Base-by-base conservation (phyloP, 2,113 vertebrate species). In the Leptosomus discolor region DNA sequence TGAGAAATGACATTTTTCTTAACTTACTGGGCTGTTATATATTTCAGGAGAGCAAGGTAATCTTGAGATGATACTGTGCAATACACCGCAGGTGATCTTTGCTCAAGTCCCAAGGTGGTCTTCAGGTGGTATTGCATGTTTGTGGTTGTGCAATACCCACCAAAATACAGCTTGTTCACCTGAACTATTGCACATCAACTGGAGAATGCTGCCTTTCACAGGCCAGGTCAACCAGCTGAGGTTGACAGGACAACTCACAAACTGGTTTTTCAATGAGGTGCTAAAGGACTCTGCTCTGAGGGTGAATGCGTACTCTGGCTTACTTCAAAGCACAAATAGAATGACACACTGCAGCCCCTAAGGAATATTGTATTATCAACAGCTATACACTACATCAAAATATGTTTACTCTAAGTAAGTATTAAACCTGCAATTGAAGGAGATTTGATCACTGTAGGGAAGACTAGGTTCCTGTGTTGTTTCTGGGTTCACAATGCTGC, bases 291-390 rank as follows among this genome's bases (percentile, higher is more conserved):
- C 43, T 60, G 10, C 18, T 57, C 37, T 17, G 23, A 84, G 26
- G n/a, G 37, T 32, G 17, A 29, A 70, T 21, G n/a, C 0, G 0
- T 37, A 3, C 24, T 54, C 17, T 54, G 20, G 8, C 8, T 79
- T 69, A 50, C 37, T 54, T 75, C 69, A 78, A 67, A 92, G 51
- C 22, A 54, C 70, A 48, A 71, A 48, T 5, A 54, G 23, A 85
- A 61, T 56, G 30, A 85, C 22, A 57, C 27, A 11, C 6, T 29
- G 12, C 12, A 88, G 4, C 6, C 65, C 29, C 13, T 26, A 37
- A 82, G 32, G 43, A 88, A 88, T 67, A 11, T 36, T 76, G 69
- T 57, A 23, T 65, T 87, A 58, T 53, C 45, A 77, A 57, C 36
- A 53, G 5, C 37, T 75, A 26, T 17, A 34, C 7, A 37, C 15